Percentiles rank a stretch among this genome's conserved stretches.
Conservation (phyloP, 2,888 invertebrate genomes). For the Euphydryas editha region DNA sequence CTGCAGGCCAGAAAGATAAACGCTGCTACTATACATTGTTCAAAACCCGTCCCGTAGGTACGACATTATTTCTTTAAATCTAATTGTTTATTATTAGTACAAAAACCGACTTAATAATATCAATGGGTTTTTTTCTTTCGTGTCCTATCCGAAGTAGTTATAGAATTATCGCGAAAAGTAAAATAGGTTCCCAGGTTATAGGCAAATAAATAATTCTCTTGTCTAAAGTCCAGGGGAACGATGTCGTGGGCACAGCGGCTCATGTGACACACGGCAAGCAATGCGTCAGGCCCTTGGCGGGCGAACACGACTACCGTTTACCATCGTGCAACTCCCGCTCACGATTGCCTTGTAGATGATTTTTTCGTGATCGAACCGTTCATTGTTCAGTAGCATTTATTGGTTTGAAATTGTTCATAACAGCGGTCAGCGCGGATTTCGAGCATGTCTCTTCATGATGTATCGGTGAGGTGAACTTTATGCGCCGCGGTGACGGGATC, state of each 20-base stretch:
- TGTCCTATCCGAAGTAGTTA: not conserved
- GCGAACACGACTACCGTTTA: conserved; percentile 71
- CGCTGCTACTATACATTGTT: conserved; percentile 1
- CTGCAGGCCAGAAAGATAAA: not conserved
- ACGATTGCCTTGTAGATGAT: conserved; percentile 80
- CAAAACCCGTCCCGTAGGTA: not conserved
- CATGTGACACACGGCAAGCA: conserved; percentile 17
- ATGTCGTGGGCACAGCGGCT: not conserved
- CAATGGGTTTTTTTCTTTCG: too few species aligned
- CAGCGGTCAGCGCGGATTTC: conserved; percentile 55
- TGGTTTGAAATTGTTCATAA: conserved; percentile 77
- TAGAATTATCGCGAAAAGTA: not conserved
- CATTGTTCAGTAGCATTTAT: conserved; percentile 82
- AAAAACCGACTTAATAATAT: too few species aligned
- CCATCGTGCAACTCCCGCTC: conserved; percentile 64
- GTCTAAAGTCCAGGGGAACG: not conserved
- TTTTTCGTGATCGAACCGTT: conserved; percentile 81
- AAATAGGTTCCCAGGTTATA: not conserved
- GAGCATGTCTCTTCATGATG: conserved; percentile 57
- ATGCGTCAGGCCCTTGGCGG: conserved; percentile 39
- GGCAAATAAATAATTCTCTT: not conserved
- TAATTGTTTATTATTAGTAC: too few species aligned
- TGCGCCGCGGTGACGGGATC: conserved; percentile 9
- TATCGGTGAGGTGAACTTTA: conserved; percentile 31
- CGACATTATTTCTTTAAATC: not conserved